Conservation (phyloP, 1,140 invertebrate species). For the Drosophila murphyi region DNA sequence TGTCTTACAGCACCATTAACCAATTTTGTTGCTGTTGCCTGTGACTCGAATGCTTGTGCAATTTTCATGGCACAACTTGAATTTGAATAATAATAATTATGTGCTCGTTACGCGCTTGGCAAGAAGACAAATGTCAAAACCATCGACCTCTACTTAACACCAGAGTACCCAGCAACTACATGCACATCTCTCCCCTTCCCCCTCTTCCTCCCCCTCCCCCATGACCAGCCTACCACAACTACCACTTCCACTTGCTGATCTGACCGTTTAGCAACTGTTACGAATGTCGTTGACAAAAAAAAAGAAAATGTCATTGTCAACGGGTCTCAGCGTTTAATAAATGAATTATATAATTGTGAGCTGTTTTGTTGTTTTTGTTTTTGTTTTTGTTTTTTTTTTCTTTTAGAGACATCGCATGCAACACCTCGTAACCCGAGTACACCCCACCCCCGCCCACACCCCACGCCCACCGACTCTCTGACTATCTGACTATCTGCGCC, state of each 20-base stretch:
- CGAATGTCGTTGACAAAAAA: constrained; percentile 30
- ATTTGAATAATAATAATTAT: constrained; percentile 45
- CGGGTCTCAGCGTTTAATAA: constrained; percentile 51
- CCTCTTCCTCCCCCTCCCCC: too few species aligned
- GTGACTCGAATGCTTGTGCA: constrained; percentile 22
- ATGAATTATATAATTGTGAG: constrained; percentile 43
- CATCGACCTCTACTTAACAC: constrained; percentile 27
- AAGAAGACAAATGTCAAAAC: constrained; percentile 48
- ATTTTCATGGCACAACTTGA: constrained; percentile 37
- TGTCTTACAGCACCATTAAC: constrained; percentile 18
- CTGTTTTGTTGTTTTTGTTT: constrained; percentile 2
- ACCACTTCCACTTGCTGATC: neutral
- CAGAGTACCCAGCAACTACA: constrained; percentile 1
- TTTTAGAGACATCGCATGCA: constrained; percentile 17
- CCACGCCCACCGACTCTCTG: too few species aligned
- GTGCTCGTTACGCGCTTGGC: constrained; percentile 32
- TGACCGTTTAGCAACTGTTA: constrained; percentile 39
- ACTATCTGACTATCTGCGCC: too few species aligned
- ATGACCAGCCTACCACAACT: neutral
- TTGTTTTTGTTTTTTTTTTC: constrained; percentile 1
- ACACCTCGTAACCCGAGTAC: constrained; percentile 32
- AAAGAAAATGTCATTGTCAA: constrained; percentile 55
- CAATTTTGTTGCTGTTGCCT: constrained; percentile 7
- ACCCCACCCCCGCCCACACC: neutral
- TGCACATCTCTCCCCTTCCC: neutral